Evolutionary conservation across 2,113 vertebrate genomes (phyloP).

Genomic region (Chinchilla lanigera): DNA sequence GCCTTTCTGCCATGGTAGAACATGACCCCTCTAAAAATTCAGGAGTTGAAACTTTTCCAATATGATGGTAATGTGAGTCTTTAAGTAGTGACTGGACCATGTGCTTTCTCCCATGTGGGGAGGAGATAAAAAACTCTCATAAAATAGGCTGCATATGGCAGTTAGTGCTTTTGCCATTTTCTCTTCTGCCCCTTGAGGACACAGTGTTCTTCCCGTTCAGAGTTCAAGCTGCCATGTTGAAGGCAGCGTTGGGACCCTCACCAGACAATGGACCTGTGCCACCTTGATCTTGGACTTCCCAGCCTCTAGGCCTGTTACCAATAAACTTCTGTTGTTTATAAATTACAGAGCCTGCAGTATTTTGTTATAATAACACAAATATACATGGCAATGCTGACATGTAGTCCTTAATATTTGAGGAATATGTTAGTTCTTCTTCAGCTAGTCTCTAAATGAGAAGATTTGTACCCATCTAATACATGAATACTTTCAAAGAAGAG

Average conservation of each 20-base stretch:
- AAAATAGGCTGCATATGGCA: background rate
- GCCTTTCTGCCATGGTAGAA: background rate
- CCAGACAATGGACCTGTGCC: background rate
- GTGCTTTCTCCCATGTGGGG: background rate
- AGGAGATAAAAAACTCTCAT: background rate
- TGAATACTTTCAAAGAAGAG: constrained; percentile 25
- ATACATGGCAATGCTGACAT: background rate
- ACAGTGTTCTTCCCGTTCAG: accelerated
- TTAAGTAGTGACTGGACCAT: background rate
- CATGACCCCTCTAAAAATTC: background rate
- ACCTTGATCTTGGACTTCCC: background rate
- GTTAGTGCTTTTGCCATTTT: background rate
- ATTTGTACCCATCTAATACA: background rate
- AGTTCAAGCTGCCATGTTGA: background rate
- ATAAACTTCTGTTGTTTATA: background rate
- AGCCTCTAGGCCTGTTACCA: too few relatives aligned
- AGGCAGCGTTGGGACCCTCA: background rate
- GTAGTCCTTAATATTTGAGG: background rate
- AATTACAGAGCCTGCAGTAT: background rate
- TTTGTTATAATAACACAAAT: background rate
- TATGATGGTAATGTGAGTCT: too few relatives aligned
- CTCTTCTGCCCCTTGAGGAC: background rate
- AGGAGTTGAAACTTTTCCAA: background rate
- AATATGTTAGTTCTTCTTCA: background rate
- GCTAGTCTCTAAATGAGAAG: background rate